A percentile compares a stretch with the other conserved stretches of the same genome.
Conservation (phyloP, 2,888 invertebrate genomes). For the Trichacis sp. region DNA sequence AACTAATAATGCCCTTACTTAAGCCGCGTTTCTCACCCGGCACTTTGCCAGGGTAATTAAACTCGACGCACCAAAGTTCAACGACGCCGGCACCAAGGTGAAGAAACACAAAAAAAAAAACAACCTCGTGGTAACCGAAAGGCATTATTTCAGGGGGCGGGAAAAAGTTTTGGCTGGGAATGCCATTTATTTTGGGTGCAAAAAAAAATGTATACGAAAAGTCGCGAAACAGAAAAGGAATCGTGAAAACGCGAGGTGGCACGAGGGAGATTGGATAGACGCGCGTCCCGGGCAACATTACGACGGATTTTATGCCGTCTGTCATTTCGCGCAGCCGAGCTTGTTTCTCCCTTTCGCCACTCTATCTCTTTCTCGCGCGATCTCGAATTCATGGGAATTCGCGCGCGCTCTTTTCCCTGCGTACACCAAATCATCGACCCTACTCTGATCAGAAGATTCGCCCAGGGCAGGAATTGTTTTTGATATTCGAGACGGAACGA, state of each 20-base stretch:
- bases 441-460: slow-evolving; percentile 43
- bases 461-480: slow-evolving; percentile 54
- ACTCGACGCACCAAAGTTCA: slow-evolving; percentile 16
- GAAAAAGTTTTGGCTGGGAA: slow-evolving; percentile 7
- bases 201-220: neutral
- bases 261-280: slow-evolving; percentile 9
- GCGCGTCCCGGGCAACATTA: neutral
- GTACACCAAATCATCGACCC: slow-evolving; percentile 43
- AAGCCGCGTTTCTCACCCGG: slow-evolving; percentile 11
- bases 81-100: slow-evolving; percentile 1
- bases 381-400: slow-evolving; percentile 10
- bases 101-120: too few relatives aligned
- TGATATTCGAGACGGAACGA: slow-evolving; percentile 59
- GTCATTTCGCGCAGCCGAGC: slow-evolving; percentile 46
- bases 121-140: too few relatives aligned
- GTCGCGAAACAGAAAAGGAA: slow-evolving; percentile 5
- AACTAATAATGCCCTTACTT: slow-evolving; percentile 17
- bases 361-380: slow-evolving; percentile 5
- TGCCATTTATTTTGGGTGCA: slow-evolving; percentile 4
- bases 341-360: slow-evolving; percentile 12
- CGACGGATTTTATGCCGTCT: slow-evolving; percentile 14
- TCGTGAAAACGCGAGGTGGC: neutral
- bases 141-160: slow-evolving; percentile 8
- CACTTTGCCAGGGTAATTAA: slow-evolving; percentile 15
- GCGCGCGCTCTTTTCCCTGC: neutral